Evolutionary conservation across 2,888 invertebrate genomes (phyloP).

Genomic region (Chalcis sispes): DNA sequence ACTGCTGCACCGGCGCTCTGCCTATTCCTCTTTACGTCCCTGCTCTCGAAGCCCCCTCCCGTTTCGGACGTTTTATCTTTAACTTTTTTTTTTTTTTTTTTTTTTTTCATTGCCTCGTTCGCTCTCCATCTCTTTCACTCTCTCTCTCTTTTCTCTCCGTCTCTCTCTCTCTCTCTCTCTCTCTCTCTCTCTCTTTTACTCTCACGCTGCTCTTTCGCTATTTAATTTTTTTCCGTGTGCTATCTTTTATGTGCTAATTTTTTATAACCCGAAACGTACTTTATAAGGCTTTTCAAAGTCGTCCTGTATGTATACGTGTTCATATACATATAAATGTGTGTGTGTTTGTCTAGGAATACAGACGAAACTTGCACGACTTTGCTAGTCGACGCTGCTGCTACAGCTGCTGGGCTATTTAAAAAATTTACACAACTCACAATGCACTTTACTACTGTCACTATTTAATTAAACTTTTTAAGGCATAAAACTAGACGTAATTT

Average conservation of each 20-base stretch:
- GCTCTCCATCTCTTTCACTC: slow-evolving; percentile 20
- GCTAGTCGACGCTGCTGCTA: neutral
- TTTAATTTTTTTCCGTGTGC: slow-evolving; percentile 44
- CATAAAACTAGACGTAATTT: neutral
- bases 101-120: too few relatives aligned
- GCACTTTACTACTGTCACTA: slow-evolving; percentile 12
- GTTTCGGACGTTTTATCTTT: slow-evolving; percentile 23
- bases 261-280: slow-evolving; percentile 43
- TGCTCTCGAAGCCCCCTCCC: slow-evolving; percentile 13
- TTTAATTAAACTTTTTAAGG: slow-evolving; percentile 6
- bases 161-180: neutral
- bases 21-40: neutral
- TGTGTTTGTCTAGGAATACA: too few relatives aligned
- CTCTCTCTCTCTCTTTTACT: slow-evolving; percentile 21
- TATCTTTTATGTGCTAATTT: slow-evolving; percentile 51
- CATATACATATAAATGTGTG: neutral
- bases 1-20: neutral
- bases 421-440: neutral
- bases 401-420: slow-evolving; percentile 1
- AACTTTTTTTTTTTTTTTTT: neutral
- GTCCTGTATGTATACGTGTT: neutral
- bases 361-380: too few relatives aligned
- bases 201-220: slow-evolving; percentile 13
- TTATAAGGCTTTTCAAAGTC: slow-evolving; percentile 15
- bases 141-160: neutral